These are phyloP conservation scores for Physella acuta DNA, from an alignment of 1,140 invertebrate genomes.

Conservation along the genomic window DNA sequence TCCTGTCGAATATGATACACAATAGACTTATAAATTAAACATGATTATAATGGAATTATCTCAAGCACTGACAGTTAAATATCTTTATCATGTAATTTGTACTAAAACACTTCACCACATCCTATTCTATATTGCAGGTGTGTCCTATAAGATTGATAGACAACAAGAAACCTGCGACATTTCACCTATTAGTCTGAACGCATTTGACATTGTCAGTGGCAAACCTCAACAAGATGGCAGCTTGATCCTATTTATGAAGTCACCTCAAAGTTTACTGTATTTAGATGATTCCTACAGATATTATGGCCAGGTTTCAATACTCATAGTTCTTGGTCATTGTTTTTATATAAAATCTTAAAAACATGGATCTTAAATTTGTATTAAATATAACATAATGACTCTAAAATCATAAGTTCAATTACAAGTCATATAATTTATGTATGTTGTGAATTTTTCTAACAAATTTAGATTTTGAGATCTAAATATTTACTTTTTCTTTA, in stretches of 20 bases:
- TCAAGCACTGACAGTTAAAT: neutral
- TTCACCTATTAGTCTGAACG: neutral
- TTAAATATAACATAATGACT: neutral
- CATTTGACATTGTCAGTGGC: neutral
- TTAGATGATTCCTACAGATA: slow-evolving; percentile 2
- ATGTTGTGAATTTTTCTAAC: neutral
- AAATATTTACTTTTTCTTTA: neutral
- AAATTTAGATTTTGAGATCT: neutral
- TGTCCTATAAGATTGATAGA: neutral
- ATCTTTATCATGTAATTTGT: neutral
- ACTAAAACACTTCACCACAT: too few species aligned
- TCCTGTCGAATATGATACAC: neutral
- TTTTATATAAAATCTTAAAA: neutral
- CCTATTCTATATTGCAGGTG: too few species aligned
- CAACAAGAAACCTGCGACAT: neutral
- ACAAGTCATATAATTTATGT: neutral
- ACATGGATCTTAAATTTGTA: neutral
- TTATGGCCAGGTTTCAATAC: neutral
- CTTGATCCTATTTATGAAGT: neutral
- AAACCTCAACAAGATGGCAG: neutral
- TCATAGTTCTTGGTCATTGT: neutral
- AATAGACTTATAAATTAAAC: neutral
- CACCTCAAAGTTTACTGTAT: neutral
- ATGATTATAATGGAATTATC: neutral
- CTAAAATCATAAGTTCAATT: neutral